Base-by-base conservation (phyloP, 1,140 invertebrate species). In the Ceratosolen fusciceps region DNA sequence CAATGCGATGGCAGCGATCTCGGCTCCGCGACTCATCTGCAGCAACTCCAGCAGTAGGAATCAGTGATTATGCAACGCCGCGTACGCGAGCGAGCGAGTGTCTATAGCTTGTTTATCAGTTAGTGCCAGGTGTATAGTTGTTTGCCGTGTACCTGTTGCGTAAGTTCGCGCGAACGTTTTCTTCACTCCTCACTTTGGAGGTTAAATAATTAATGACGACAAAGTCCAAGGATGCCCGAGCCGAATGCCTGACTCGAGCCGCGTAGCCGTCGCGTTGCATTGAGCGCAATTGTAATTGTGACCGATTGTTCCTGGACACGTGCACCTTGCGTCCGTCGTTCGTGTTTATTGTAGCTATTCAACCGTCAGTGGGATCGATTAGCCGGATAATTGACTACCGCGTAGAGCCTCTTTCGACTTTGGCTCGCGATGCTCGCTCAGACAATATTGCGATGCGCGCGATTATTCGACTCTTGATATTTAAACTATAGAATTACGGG, bases 151-250 rank as follows among this genome's bases (percentile, higher is more conserved):
- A 89, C 88, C 88, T 89, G 87, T 90, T 90, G 88, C 88, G 86
- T 86, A 90, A 90, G 83, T 52, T 8, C 26, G 60, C 43, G 60
- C 19, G 65, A 70, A n/a, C 84, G 83, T 88, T 89, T 88, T 89
- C 88, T 88, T 88, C 86, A 85, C 86, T 88, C 85, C 83, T 88
- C 86, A 85, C 87, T 88, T 86, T 87, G 84, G 84, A 88, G 88
- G 86, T 89, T 89, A 85, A 86, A 85, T 89, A 90, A 89, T 89
- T 90, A 90, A 90, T 89, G 87, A 88, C 84, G 85, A 87, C 87
- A 88, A 87, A 89, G 88, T 89, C 89, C 89, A 90, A 90, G 88
- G 87, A 90, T 89, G 85, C 82, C 65, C 74, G 54, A 47, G 24
- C 29, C 29, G 24, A 72, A 12, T 5, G 49, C 21, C 31, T 16